These are phyloP conservation scores for Glyptemys insculpta DNA, from an alignment of 2,797 vertebrate genomes.

Conservation along the genomic window DNA sequence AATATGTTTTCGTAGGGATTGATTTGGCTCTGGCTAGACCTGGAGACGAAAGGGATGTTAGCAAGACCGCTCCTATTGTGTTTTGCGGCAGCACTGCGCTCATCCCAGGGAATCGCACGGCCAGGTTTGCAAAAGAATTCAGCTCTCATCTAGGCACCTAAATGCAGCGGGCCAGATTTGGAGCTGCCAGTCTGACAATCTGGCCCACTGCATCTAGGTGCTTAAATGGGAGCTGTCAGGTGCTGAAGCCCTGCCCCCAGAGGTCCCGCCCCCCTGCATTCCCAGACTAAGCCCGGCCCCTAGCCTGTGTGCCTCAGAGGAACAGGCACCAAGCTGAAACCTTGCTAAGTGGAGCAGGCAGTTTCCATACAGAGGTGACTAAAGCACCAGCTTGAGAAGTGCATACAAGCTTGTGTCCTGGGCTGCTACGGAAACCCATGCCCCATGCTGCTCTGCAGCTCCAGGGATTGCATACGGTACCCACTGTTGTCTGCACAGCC, in stretches of 20 bases:
- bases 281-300: neutral
- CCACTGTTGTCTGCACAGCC: neutral
- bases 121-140: neutral
- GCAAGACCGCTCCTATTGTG: neutral
- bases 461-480: neutral
- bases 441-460: no score
- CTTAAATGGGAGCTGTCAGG: neutral
- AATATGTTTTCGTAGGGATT: constrained; percentile 95
- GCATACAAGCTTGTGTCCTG: neutral
- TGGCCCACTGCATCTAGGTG: neutral
- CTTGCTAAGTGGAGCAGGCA: neutral
- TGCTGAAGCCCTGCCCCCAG: neutral
- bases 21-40: constrained; percentile 91
- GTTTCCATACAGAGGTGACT: neutral
- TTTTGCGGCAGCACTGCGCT: rapidly evolving
- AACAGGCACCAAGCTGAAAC: neutral
- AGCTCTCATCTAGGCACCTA: neutral
- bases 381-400: neutral
- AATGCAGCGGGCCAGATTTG: neutral
- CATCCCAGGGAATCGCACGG: neutral
- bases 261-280: neutral
- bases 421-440: neutral
- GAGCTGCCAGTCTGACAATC: neutral
- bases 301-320: neutral
- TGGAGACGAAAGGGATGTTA: constrained; percentile 37